A percentile compares a stretch with the other conserved stretches of the same genome.
phyloP scores from a whole-genome alignment of 2,113 vertebrate genomes.

The Zosterops borbonicus region DNA sequence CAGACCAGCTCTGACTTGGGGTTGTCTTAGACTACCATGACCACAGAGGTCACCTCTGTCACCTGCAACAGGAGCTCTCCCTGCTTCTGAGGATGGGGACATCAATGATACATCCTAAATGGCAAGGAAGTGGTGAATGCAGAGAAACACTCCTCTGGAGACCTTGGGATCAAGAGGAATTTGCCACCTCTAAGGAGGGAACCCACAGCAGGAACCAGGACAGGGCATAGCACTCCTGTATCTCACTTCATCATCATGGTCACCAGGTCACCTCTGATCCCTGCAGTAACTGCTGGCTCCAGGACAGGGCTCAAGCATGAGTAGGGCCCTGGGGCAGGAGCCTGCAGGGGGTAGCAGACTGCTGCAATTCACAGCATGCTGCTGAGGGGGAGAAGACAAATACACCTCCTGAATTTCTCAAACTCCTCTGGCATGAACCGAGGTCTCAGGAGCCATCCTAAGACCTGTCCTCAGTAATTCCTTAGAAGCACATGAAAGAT shows the following conservation, averaged over 20 bases:
- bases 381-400: background rate
- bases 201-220: background rate
- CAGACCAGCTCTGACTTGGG: background rate
- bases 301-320: background rate
- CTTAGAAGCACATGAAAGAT: background rate
- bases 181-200: background rate
- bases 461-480: background rate
- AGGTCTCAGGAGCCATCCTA: background rate
- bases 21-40: background rate
- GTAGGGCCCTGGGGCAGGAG: background rate
- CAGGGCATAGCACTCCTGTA: background rate
- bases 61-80: background rate
- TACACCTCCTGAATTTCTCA: background rate
- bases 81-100: background rate
- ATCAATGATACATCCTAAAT: rapidly evolving
- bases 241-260: background rate
- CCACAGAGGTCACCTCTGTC: background rate
- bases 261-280: background rate
- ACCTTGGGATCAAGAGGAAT: background rate
- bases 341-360: background rate
- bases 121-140: rapidly evolving
- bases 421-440: background rate
- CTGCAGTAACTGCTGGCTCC: background rate
- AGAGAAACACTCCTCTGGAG: background rate
- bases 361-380: background rate